Conservation (phyloP, 2,797 vertebrate genomes). For the Xyrichtys novacula region DNA sequence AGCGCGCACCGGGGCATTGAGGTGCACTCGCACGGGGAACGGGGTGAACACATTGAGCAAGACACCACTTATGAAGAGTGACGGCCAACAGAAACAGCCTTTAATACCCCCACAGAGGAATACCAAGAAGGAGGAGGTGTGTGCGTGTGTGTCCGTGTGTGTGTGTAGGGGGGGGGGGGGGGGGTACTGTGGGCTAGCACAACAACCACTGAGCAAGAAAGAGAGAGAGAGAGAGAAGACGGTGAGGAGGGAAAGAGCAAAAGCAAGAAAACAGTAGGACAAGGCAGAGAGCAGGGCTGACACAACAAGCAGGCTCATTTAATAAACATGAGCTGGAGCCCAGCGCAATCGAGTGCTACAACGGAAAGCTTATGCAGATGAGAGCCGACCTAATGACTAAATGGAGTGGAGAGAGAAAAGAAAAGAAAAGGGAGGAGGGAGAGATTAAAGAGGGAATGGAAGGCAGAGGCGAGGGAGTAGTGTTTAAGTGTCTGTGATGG, state of each 20-base stretch:
- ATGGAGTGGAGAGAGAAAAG: conserved; percentile 79
- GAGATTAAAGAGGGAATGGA: conserved; percentile 76
- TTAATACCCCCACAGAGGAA: conserved; percentile 82
- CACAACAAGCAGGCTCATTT: conserved; percentile 84
- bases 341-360: conserved; percentile 75
- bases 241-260: conserved; percentile 57
- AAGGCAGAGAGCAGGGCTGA: conserved; percentile 73
- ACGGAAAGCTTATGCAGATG: conserved; percentile 83
- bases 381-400: conserved; percentile 82
- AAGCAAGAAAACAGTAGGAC: conserved; percentile 63
- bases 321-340: conserved; percentile 85
- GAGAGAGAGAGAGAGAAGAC: conserved; percentile 40
- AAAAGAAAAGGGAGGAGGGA: conserved; percentile 72
- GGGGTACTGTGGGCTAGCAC: conserved; percentile 15
- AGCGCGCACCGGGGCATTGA: conserved; percentile 73
- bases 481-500: conserved; percentile 82
- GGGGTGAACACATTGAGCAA: conserved; percentile 81
- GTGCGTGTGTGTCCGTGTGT: no score
- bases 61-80: conserved; percentile 85
- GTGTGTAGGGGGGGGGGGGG: conserved; percentile 12
- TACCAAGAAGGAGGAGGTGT: conserved; percentile 34
- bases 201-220: conserved; percentile 53
- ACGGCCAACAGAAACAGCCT: conserved; percentile 83
- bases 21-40: conserved; percentile 77
- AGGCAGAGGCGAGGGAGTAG: conserved; percentile 71